Percentiles rank a stretch among this genome's conserved stretches.
Evolutionary conservation across 2,797 vertebrate species (phyloP).

Genomic region (Glossophaga mutica): DNA sequence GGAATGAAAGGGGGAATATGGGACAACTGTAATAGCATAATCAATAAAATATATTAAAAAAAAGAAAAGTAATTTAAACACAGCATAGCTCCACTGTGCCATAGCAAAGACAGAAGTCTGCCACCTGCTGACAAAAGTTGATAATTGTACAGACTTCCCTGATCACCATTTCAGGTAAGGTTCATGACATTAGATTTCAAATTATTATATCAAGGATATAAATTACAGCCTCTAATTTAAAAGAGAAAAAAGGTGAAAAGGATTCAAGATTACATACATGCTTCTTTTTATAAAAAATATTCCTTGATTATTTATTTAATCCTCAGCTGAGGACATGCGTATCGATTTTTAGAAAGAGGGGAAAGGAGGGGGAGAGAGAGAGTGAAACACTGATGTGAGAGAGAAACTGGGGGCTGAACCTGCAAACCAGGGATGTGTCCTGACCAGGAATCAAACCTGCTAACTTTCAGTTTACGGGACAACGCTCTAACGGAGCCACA

Average conservation of each 20-base stretch:
- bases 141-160: neutral
- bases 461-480: neutral
- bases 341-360: no score
- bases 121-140: conserved; percentile 53
- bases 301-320: no score
- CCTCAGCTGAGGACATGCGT: no score
- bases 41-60: no score
- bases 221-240: neutral
- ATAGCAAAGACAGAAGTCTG: neutral
- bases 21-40: no score
- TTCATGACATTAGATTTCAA: conserved; percentile 7
- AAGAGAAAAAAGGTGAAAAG: neutral
- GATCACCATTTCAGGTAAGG: neutral
- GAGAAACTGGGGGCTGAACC: neutral
- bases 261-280: neutral
- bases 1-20: no score
- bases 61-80: neutral
- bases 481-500: no score
- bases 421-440: neutral
- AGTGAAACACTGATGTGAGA: no score
- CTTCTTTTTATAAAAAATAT: neutral
- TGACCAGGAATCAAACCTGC: neutral
- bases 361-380: no score
- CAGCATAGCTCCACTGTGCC: neutral
- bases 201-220: neutral